Percentiles rank a stretch among this genome's conserved stretches.
Conservation (phyloP, 2,797 vertebrate species). For the Diceros bicornis region DNA sequence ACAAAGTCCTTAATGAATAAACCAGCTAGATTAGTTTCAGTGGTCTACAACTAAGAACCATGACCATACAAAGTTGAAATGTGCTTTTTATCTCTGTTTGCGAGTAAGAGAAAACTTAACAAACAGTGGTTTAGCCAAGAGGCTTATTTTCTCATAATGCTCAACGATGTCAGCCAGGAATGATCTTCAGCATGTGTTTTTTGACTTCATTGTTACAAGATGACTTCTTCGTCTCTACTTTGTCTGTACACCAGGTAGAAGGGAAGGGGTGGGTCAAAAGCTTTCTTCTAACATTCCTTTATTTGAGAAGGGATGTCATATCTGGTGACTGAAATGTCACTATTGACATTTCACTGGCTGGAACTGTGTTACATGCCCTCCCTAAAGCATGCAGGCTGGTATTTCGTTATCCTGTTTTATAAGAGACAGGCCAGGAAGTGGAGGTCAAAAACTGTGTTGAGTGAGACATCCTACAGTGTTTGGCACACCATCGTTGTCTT, state of each 20-base stretch:
- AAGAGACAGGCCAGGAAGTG: background rate
- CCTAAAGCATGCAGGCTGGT: background rate
- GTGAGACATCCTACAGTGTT: background rate
- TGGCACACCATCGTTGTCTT: background rate
- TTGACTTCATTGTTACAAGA: background rate
- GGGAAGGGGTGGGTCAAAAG: fast-evolving
- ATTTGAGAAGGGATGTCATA: background rate
- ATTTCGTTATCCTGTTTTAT: background rate
- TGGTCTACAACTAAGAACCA: background rate
- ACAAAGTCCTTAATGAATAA: background rate
- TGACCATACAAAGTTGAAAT: background rate
- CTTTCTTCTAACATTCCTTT: background rate
- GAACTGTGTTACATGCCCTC: background rate
- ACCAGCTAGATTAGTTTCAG: background rate
- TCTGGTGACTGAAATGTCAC: background rate
- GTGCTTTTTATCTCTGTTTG: background rate
- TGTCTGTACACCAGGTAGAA: background rate
- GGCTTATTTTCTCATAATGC: background rate
- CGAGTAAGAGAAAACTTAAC: background rate
- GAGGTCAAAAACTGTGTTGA: background rate
- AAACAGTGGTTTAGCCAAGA: background rate
- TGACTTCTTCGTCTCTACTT: background rate
- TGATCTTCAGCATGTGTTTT: background rate
- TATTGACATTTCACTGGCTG: background rate
- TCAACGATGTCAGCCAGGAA: background rate